Evolutionary conservation across 2,888 invertebrate species (phyloP), one percentile per base, ranked within the genome.

Genomic region (Prenolepis imparis): DNA sequence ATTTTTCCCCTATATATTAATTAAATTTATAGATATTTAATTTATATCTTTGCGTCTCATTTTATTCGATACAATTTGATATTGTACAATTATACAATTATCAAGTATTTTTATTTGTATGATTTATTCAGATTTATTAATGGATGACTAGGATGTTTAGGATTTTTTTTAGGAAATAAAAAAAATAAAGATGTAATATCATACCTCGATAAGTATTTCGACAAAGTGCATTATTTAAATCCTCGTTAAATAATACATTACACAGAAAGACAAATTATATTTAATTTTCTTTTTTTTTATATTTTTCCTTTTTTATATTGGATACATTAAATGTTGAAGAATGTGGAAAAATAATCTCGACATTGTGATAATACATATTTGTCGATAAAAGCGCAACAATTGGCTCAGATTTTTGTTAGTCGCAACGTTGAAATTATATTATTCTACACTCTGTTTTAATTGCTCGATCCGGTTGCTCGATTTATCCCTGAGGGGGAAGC

Each of bases 401-500:
- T 39, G 39, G 9, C 9, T 9, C 24, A 44, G 15, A 5, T 64
- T 74, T 11, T 21, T 18, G 21, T 18, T 6, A 36, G 39, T 28
- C 18, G 11, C 41, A 12, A 1, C 39, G 12, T 41, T 59, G 28
- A 24, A 28, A 61, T 73, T 24, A 66, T 21, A 5, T 52, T 57
- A 12, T 9, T 73, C 24, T 32, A 18, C 39, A 36, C 3, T 0
- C 36, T 3, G 12, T 63, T 32, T 63, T 24, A 24, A 36, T 11
- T 61, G 28, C 15, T 61, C 6, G 12, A 15, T 18, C 12, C 61
- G 5, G 39, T 28, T 15, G 32, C 39, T 24, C 48, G 44, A 81
- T 73, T 82, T 74, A 83, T 52, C 88, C 83, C 88, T 85, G 83
- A 18, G 1, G 11, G 28, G 11, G 28, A 32, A 28, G 12, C 61